phyloP scores from a whole-genome alignment of 2,113 vertebrate genomes.

The Anolis sagrei region DNA sequence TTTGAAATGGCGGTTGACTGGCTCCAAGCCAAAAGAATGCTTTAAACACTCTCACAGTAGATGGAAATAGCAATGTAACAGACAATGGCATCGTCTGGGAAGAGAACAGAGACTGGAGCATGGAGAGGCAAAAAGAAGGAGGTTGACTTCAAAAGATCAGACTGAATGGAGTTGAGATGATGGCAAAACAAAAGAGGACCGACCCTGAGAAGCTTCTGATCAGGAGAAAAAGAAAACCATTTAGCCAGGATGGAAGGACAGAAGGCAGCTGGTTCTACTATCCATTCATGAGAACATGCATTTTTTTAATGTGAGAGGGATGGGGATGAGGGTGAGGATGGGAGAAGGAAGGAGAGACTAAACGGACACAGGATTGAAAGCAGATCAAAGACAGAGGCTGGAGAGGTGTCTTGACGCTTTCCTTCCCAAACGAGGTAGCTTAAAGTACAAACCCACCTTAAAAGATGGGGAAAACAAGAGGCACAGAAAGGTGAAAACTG shows the following conservation, averaged over 20 bases:
- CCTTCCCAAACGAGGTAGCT: slow-evolving; percentile 30
- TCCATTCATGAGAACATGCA: neutral
- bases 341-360: neutral
- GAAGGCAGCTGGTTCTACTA: neutral
- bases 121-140: neutral
- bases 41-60: neutral
- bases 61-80: slow-evolving; percentile 10
- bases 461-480: slow-evolving; percentile 33
- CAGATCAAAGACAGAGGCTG: slow-evolving; percentile 12
- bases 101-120: neutral
- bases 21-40: slow-evolving; percentile 21
- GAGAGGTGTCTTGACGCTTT: slow-evolving; percentile 4
- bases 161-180: neutral
- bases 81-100: slow-evolving; percentile 4
- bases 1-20: slow-evolving; percentile 1
- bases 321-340: neutral
- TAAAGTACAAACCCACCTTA: slow-evolving; percentile 14
- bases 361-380: slow-evolving; percentile 21
- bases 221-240: neutral
- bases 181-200: neutral
- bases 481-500: slow-evolving; percentile 30
- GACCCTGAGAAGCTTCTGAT: neutral
- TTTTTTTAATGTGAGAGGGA: neutral
- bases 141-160: neutral
- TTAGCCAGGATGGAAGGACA: neutral